Base-by-base conservation (phyloP, 2,797 vertebrate genomes). In the Chaunax sp. region DNA sequence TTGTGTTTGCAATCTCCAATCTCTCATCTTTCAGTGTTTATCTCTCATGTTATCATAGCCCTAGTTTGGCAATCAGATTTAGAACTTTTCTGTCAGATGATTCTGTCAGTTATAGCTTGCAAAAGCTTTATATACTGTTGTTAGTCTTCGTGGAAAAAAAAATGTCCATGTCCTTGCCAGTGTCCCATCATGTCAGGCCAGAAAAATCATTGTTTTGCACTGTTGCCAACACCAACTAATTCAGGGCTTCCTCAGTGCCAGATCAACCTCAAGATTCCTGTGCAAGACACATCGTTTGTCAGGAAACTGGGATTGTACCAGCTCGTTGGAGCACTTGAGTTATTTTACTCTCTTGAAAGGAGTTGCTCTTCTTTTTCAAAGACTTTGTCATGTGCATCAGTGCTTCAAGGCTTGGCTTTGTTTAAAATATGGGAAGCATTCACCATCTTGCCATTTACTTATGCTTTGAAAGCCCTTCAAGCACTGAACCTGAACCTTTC, bases 241-340 rank as follows among this genome's bases (percentile, higher is more conserved):
- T 72, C 37, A 35, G 47, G 35, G 46, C 43, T 66, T 69, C 45
- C 33, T 50, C 19, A 75, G 53, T 41, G 45, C 67, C 50, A 46
- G 46, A 58, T 74, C 26, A 41, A 43, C 69, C 45, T 80, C 28
- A 80, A 62, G 72, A 73, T 85, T 88, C 75, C 75, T 87, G 57
- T 57, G 63, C 43, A 38, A 57, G 50, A 69, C 75, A 77, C 77
- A 78, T 84, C 81, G 78, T 86, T 88, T 87, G 80, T 72, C 88
- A 87, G 84, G 85, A 85, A 85, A 73, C 77, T 43, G 70, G 72
- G 84, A 85, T 90, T 85, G 81, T 58, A 38, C 28, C 23, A 59
- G 67, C 78, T 72, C 49, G 43, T 60, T 40, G 13, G 72, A 77
- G 80, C 77, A 65, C 28, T 77, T 70, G 37, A 77, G 19, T 78